Conservation (phyloP, 2,888 invertebrate species). For the Brenthis daphne region DNA sequence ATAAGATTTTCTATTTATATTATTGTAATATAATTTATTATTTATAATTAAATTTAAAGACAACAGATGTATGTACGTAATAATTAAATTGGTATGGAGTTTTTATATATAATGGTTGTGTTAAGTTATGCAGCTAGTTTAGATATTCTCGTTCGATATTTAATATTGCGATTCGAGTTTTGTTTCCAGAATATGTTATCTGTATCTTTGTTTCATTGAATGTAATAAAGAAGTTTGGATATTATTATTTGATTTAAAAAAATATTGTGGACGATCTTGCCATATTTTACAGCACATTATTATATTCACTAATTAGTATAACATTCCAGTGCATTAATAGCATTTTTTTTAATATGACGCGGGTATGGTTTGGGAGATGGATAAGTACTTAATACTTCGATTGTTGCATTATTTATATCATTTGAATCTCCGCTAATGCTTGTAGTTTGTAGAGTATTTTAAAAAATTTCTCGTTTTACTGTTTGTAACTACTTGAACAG, state of each 20-base stretch:
- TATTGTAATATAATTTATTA: slow-evolving; percentile 4
- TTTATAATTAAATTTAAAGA: background rate
- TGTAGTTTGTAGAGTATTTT: slow-evolving; percentile 33
- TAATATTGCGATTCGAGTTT: slow-evolving; percentile 13
- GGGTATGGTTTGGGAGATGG: slow-evolving; percentile 46
- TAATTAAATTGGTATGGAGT: background rate
- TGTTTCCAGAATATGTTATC: background rate
- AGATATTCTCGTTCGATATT: slow-evolving; percentile 6
- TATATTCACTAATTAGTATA: background rate
- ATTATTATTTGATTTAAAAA: background rate
- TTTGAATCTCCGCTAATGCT: slow-evolving; percentile 48
- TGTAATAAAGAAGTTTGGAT: background rate
- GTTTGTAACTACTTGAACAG: slow-evolving; percentile 38
- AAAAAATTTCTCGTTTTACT: slow-evolving; percentile 20
- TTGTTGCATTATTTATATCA: slow-evolving; percentile 29
- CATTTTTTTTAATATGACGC: slow-evolving; percentile 39
- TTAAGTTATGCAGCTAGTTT: background rate
- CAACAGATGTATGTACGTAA: background rate
- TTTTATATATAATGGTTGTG: slow-evolving; percentile 9
- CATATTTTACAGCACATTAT: background rate
- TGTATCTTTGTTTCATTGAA: slow-evolving; percentile 3
- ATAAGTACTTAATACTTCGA: slow-evolving; percentile 49
- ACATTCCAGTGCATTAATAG: slow-evolving; percentile 39
- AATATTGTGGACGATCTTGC: slow-evolving; percentile 5
- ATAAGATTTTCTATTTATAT: background rate